A percentile compares a stretch with the other conserved stretches of the same genome.
phyloP scores from a whole-genome alignment of 2,888 invertebrate genomes.

The Pegoplata infirma region DNA sequence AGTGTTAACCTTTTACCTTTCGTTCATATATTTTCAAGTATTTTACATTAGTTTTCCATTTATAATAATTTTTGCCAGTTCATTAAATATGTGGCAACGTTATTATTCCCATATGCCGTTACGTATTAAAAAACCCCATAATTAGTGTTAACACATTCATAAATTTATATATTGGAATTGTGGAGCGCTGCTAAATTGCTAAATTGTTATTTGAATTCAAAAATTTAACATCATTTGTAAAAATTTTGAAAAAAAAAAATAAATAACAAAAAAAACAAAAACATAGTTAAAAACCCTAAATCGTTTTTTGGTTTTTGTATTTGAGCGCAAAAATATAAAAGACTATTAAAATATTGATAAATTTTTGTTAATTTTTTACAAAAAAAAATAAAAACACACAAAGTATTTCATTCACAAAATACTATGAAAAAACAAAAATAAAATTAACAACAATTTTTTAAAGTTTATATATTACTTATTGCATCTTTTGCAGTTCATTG shows the following conservation, averaged over 20 bases:
- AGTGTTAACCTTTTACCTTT: conserved; percentile 44
- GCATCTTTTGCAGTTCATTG: background rate
- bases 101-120: conserved; percentile 24
- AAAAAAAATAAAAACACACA: no score
- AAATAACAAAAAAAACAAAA: no score
- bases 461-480: background rate
- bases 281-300: background rate
- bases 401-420: conserved; percentile 23
- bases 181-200: no score
- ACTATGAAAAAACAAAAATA: background rate
- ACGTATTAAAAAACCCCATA: conserved; percentile 36
- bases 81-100: conserved; percentile 43
- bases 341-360: conserved; percentile 37
- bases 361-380: conserved; percentile 7
- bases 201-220: background rate
- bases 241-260: background rate
- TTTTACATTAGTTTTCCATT: no score
- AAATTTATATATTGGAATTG: background rate
- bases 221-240: background rate
- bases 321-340: background rate
- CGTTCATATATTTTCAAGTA: background rate
- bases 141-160: conserved; percentile 39
- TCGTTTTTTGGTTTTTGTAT: background rate
- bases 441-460: background rate
- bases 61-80: background rate